Percentiles rank a stretch among this genome's conserved stretches.
Evolutionary conservation across 92 coral and sea anemone species (phyloP).

Genomic region (Phymanthus crucifer): DNA sequence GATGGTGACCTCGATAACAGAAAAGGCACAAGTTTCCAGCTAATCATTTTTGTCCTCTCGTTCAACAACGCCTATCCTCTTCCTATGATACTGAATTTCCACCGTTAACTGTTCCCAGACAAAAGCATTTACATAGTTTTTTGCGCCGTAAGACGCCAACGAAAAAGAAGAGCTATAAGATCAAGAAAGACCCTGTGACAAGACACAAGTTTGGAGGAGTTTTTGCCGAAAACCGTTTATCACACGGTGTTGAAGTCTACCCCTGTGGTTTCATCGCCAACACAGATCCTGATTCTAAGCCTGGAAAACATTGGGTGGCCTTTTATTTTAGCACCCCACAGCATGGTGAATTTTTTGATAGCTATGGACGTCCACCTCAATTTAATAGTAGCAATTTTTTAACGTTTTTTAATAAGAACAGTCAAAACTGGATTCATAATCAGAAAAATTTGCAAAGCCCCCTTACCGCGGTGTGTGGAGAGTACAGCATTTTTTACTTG

Average conservation of each 20-base stretch:
- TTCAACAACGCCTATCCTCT: neutral
- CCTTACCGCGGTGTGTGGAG: neutral
- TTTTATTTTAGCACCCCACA: neutral
- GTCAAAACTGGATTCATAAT: slow-evolving; percentile 6
- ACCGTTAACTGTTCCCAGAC: neutral
- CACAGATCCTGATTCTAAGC: slow-evolving; percentile 33
- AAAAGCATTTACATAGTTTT: neutral
- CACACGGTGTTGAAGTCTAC: neutral
- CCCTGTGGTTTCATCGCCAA: slow-evolving; percentile 35
- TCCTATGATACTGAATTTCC: slow-evolving; percentile 7
- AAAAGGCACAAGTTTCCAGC: slow-evolving; percentile 45
- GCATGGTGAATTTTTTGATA: neutral
- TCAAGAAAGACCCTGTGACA: neutral
- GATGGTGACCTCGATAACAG: slow-evolving; percentile 51
- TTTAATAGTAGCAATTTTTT: neutral
- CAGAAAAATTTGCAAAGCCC: neutral
- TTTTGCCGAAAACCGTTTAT: slow-evolving; percentile 30
- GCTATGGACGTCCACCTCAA: too few relatives aligned
- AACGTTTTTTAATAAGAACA: neutral
- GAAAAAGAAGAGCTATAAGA: neutral
- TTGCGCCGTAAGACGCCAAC: neutral
- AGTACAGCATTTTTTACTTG: neutral
- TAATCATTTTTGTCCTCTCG: slow-evolving; percentile 47
- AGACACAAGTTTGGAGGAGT: slow-evolving; percentile 16
- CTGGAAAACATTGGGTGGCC: neutral